phyloP scores from a whole-genome alignment of 2,113 vertebrate genomes.

The Thalassarche chlororhynchos region DNA sequence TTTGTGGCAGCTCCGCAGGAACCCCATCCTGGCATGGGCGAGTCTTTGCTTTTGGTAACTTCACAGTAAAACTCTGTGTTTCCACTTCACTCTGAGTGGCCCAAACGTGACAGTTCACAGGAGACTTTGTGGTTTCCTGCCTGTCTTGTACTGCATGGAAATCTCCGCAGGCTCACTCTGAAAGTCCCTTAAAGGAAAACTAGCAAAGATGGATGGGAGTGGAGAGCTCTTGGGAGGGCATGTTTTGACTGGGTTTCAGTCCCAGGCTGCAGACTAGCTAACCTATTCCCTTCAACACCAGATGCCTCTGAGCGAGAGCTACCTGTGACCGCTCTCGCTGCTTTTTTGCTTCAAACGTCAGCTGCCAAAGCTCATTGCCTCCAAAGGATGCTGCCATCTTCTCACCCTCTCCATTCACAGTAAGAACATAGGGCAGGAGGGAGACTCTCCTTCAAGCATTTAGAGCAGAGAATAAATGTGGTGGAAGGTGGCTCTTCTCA shows the following conservation, averaged over 20 bases:
- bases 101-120: not conserved
- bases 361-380: not conserved
- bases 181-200: not conserved
- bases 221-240: not conserved
- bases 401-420: not conserved
- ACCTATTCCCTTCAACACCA: not conserved
- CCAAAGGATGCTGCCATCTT: not conserved
- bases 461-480: not conserved
- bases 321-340: not conserved
- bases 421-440: not conserved
- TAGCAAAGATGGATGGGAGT: not conserved
- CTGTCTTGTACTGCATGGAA: not conserved
- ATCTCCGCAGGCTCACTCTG: not conserved
- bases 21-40: accelerated
- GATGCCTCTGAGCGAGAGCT: not conserved
- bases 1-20: not conserved
- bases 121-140: not conserved
- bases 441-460: not conserved
- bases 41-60: not conserved
- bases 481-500: not conserved
- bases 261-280: not conserved
- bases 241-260: not conserved
- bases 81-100: not conserved
- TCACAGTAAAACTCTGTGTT: not conserved
- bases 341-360: not conserved